A percentile compares a stretch with the other conserved stretches of the same genome.
Evolutionary conservation across 2,888 invertebrate genomes (phyloP).

Genomic region (Latrodectus hesperus): DNA sequence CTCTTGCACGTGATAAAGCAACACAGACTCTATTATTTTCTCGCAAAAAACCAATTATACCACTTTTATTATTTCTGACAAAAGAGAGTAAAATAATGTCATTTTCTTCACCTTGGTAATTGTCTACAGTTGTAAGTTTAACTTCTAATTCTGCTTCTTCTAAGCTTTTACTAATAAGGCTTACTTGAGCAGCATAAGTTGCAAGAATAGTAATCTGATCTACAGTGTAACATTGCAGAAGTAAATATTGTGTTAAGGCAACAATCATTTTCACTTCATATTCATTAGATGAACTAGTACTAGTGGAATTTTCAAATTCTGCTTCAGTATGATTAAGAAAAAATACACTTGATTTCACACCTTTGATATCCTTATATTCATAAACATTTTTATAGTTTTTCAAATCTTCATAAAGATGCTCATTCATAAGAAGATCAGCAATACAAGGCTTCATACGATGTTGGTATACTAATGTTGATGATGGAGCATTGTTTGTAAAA

Average conservation of each 20-base stretch:
- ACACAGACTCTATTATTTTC: constrained; percentile 73
- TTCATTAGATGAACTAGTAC: constrained; percentile 71
- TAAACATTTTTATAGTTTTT: constrained; percentile 71
- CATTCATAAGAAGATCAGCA: constrained; percentile 73
- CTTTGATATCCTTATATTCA: constrained; percentile 72
- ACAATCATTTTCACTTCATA: constrained; percentile 72
- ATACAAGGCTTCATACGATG: constrained; percentile 75
- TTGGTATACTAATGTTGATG: constrained; percentile 74
- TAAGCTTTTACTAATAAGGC: constrained; percentile 44
- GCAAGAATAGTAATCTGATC: constrained; percentile 74
- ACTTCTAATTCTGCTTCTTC: constrained; percentile 20
- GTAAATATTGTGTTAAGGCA: constrained; percentile 70
- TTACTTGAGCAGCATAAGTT: constrained; percentile 73
- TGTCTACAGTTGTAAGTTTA: constrained; percentile 71
- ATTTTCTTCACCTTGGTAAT: constrained; percentile 73
- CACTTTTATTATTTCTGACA: constrained; percentile 71
- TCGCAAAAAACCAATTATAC: constrained; percentile 73
- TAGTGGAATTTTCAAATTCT: constrained; percentile 42
- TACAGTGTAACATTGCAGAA: constrained; percentile 71
- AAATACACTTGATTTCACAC: constrained; percentile 72
- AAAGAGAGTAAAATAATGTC: constrained; percentile 72
- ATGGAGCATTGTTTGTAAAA: constrained; percentile 72
- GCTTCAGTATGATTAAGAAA: constrained; percentile 72
- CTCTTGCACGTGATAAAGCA: constrained; percentile 70
- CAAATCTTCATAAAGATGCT: constrained; percentile 72